phyloP scores from a whole-genome alignment of 2,888 invertebrate species.

The Laspeyria flexula region DNA sequence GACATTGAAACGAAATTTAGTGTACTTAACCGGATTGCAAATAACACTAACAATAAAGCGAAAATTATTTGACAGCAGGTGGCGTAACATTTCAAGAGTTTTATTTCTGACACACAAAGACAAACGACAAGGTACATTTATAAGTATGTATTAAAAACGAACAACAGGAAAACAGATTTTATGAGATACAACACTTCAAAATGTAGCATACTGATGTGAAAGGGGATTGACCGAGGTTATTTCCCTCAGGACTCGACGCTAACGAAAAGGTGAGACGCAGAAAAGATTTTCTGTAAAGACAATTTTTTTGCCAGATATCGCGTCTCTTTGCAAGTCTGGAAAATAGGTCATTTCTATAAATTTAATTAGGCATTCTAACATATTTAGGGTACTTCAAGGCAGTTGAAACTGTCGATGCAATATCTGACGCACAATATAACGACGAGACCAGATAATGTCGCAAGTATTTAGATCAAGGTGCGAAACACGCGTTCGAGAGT shows the following conservation, averaged over 20 bases:
- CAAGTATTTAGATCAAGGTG: conserved; percentile 86
- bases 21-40: neutral
- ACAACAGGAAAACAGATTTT: conserved; percentile 28
- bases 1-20: neutral
- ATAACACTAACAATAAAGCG: neutral
- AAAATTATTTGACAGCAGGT: neutral
- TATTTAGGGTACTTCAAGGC: conserved; percentile 42
- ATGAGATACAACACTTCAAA: conserved; percentile 48
- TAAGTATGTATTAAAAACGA: conserved; percentile 19
- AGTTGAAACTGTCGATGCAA: conserved; percentile 56
- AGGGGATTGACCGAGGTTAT: conserved; percentile 66
- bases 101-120: conserved; percentile 1
- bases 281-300: conserved; percentile 37
- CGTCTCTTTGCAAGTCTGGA: neutral
- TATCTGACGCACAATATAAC: conserved; percentile 67
- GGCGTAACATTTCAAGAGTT: neutral
- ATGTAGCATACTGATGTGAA: conserved; percentile 52
- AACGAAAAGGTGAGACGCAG: conserved; percentile 44
- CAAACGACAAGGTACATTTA: conserved; percentile 14
- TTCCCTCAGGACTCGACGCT: conserved; percentile 57
- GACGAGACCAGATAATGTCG: conserved; percentile 80
- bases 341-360: neutral
- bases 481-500: conserved; percentile 82
- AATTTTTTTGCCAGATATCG: neutral
- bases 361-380: conserved; percentile 30